Base-by-base conservation (phyloP, 2,797 vertebrate species). In the Diplodus sargus region DNA sequence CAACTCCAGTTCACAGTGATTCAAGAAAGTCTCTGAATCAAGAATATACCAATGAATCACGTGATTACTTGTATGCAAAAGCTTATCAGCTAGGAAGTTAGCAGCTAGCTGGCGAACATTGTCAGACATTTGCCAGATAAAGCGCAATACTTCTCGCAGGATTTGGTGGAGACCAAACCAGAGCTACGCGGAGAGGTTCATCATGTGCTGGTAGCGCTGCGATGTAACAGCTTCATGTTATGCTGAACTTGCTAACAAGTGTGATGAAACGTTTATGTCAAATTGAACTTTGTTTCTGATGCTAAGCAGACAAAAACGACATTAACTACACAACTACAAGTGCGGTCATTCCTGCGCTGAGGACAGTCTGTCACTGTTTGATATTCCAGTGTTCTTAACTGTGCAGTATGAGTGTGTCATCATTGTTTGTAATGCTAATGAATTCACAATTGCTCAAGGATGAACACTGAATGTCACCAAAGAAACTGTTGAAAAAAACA, bases 401-500 rank as follows among this genome's bases (percentile, higher is more conserved):
- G n/a, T 20, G 20, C n/a, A 69, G 34, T 23, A 14, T 28, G 14
- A 8, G 28, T 13, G 16, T 48, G 13, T 25, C 12, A 15, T 43
- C 14, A 23, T 42, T 43, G 20, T 54, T 68, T 62, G 20, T 20
- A 47, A 58, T 51, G 9, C 23, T 72, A 62, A 56, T 74, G 1
- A 20, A 59, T 62, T 70, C 30, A 48, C 3, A 15, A 8, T 51
- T 62, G 8, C 28, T 49, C 18, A 70, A 57, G 30, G 45, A 62
- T 48, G 11, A 2, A 34, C n/a, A 15, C 51, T 62, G 59, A 73
- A 77, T 74, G 64, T 71, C 52, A 70, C 42, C 18, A 51, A 68
- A 65, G 59, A 18, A 13, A 53, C 5, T 70, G n/a, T 20, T 34
- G 13, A 23, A 34, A 34, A 34, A 34, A 39, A 0, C 22, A 18